Evolutionary conservation across 2,113 vertebrate genomes (phyloP), one percentile per base, ranked within the genome.

Genomic region (Isichthys henryi): DNA sequence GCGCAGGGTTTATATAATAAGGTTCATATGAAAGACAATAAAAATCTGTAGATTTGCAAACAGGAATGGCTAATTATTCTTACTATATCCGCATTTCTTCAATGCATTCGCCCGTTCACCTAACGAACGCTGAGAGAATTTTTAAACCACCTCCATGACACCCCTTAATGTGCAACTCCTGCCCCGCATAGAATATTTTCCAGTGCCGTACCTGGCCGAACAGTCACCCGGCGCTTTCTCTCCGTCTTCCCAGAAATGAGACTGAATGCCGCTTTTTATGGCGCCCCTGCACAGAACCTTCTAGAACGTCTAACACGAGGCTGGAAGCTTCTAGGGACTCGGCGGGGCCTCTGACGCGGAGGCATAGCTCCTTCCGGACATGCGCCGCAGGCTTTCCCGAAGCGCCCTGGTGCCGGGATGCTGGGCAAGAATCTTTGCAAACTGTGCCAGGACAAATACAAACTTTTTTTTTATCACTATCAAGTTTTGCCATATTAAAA

Each of bases 201-300:
- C 74, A 2, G 10, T 35, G 15, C 39, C 35, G 35, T 80, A 80
- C 74, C 74, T 80, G 31, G 31, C 35, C 15, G 10, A 80, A 80
- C 35, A 43, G 6, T 35, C 74, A 1, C 13, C 35, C 31, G 1
- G 7, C 2, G 1, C n/a, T 27, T 27, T 27, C 62, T 70, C 10
- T 66, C 50, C 0, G 50, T 35, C 56, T 3, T 87, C 5, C 0
- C 13, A 11, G 8, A 48, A 90, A 93, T 89, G 90, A 90, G 89
- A 88, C 92, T 66, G 90, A 87, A 49, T 91, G 35, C 74, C 88
- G 35, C 39, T 90, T 93, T 94, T 94, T 93, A 94, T 80, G 31
- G 23, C 88, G 86, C 39, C 86, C 70, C 74, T 13, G 74, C 21
- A 88, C 48, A 92, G 96, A 96, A 96, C 90, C 92, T 96, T 96